Base-by-base conservation (phyloP, 2,113 vertebrate genomes). In the Mastomys coucha region DNA sequence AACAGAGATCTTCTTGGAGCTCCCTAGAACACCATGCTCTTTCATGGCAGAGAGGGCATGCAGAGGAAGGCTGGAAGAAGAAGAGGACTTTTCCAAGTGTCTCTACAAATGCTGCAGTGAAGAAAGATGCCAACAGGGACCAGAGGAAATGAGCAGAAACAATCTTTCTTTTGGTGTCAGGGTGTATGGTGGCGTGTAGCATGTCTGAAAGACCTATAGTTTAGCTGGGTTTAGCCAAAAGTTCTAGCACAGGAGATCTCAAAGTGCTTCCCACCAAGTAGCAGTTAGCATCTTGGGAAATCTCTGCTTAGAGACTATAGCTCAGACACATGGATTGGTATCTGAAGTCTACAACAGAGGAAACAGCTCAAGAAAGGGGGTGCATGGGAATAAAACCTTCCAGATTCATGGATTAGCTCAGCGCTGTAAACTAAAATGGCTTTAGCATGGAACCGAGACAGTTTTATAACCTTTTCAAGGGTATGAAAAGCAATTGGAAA, bases 151-250 rank as follows among this genome's bases (percentile, higher is more conserved):
- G 14, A 8, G 28, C 31, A 19, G 3, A 10, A 12, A 5, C 39
- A 2, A 6, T 4, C 65, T 13, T 13, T 72, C 58, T 36, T 0
- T 53, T 53, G 1, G n/a, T 36, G 69, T 9, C 60, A 78, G 39
- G 13, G 5, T 6, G 13, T 0, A 0, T 0, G 4, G 0, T 1
- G 0, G 0, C 24, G 4, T 19, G 4, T 5, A 19, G 26, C 12
- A 17, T 45, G 39, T 13, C 75, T 12, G 42, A 77, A 12, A 67
- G 12, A 12, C 10, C 49, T 19, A n/a, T 2, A 3, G 0, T 5
- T 51, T 9, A 8, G 7, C 53, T 5, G 39, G 1, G 19, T 53
- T 87, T 63, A 16, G n/a, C 20, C 51, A 42, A 1, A 45, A 3
- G 2, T 7, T 17, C 92, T 36, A 39, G 26, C 2, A 1, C 2